A percentile compares a stretch with the other conserved stretches of the same genome.
These are phyloP conservation scores for Patella depressa DNA, from an alignment of 2,888 invertebrate genomes.

Conservation along the genomic window DNA sequence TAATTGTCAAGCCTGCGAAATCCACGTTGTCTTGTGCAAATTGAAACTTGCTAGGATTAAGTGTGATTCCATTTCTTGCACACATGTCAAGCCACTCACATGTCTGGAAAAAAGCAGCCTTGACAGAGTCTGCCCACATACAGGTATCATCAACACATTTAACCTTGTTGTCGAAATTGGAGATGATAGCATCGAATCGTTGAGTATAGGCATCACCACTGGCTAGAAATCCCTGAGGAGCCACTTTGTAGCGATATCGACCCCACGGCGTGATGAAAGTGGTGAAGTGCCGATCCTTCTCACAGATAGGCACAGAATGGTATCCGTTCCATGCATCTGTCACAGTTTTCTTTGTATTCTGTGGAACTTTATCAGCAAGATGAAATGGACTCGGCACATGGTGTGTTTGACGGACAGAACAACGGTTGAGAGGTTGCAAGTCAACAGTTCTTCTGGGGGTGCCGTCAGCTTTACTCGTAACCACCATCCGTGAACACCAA, in stretches of 20 bases:
- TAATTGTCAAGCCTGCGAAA: neutral
- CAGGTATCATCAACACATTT: conserved; percentile 37
- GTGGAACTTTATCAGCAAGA: conserved; percentile 23
- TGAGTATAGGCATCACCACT: conserved; percentile 39
- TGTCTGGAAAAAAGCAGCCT: neutral
- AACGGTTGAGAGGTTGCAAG: too few species aligned
- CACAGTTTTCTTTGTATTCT: conserved; percentile 8
- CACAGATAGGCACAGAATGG: conserved; percentile 15
- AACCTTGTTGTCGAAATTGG: conserved; percentile 32
- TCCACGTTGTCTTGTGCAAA: neutral
- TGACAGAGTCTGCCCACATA: neutral
- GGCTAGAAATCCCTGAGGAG: conserved; percentile 37
- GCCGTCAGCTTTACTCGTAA: too few species aligned
- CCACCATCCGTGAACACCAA: conserved; percentile 13
- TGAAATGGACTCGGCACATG: conserved; percentile 31
- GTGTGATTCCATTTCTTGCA: neutral
- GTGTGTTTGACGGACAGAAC: conserved; percentile 33
- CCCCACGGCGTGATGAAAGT: too few species aligned
- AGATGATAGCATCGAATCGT: conserved; percentile 37
- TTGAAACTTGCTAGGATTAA: neutral
- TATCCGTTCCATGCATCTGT: conserved; percentile 19
- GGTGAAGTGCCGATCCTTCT: conserved; percentile 4
- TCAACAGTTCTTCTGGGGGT: too few species aligned
- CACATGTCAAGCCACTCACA: too few species aligned
- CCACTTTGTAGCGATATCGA: too few species aligned